Evolutionary conservation across 2,113 vertebrate genomes (phyloP), one percentile per base, ranked within the genome.

Genomic region (Brachyistius frenatus): DNA sequence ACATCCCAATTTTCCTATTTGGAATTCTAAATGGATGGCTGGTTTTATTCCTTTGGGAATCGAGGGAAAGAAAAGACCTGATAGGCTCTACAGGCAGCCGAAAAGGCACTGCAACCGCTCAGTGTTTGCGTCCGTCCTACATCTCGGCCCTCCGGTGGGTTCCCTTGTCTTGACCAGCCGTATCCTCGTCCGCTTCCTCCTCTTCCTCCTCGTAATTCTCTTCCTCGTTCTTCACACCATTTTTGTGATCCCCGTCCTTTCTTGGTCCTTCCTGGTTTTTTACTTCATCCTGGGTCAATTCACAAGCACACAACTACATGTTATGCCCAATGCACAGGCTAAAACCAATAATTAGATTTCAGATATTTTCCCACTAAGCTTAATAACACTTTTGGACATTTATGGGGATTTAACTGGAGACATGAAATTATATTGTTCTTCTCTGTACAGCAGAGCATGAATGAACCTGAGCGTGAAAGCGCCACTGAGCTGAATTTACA

Each of bases 201-300:
- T 97, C 97, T 31, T 98, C 97, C 23, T 97, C 96, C 32, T 98
- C 96, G 0, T 98, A 97, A 31, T 97, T 96, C 13, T 97, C 96
- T 57, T 97, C 96, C 62, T 90, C 93, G 4, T 92, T 94, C 46
- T 91, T 93, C 0, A 11, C 64, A 16, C 62, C 81, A 55, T 85
- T 91, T 68, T 84, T 94, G 46, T 32, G 94, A 14, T 87, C 89
- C 57, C 89, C 93, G 44, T 93, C 93, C 15, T 95, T 94, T 64
- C 92, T 91, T 11, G 86, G 91, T 2, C 86, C 93, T 7, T 86
- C 87, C 5, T 88, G 87, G 41, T 73, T 71, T 88, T 92, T 93
- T 0, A 16, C 89, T 4, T 91, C 90, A 36, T 89, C 92, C 94
- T 95, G 72, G 36, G 63, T 13, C 5, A 68, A 39, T 74, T 62